Percentiles rank a stretch among this genome's conserved stretches.
These are phyloP conservation scores for Brachionus paranguensis DNA, from an alignment of 1,140 invertebrate genomes.

Conservation along the genomic window DNA sequence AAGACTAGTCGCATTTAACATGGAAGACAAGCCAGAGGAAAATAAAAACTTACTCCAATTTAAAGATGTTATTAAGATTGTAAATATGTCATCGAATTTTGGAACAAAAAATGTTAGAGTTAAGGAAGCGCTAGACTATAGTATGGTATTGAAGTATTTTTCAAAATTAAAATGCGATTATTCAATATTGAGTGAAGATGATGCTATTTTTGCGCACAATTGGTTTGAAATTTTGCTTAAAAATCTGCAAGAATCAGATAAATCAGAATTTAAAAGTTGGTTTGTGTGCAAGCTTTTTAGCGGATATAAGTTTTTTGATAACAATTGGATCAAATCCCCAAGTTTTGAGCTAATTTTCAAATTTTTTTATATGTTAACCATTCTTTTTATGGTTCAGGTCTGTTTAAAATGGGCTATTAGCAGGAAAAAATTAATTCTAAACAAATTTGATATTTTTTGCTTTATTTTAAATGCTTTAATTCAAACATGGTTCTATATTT, in stretches of 20 bases:
- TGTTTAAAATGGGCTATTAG: neutral
- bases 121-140: conserved; percentile 18
- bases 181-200: conserved; percentile 1
- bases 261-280: neutral
- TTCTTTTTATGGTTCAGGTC: neutral
- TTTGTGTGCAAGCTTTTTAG: neutral
- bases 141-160: neutral
- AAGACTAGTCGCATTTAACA: neutral
- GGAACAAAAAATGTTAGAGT: neutral
- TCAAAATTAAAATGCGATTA: neutral
- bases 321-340: neutral
- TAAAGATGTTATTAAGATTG: neutral
- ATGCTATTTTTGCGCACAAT: neutral
- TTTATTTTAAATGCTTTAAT: neutral
- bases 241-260: neutral
- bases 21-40: neutral
- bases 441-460: neutral
- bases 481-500: conserved; percentile 10
- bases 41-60: neutral
- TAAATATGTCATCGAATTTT: neutral
- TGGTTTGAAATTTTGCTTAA: neutral
- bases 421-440: neutral
- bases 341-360: neutral
- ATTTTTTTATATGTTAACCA: neutral
- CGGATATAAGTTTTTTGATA: conserved; percentile 32